Percentiles rank a stretch among this genome's conserved stretches.
These are phyloP conservation scores for Acanthosepion lycidas DNA, from an alignment of 2,888 invertebrate genomes.

Conservation along the genomic window DNA sequence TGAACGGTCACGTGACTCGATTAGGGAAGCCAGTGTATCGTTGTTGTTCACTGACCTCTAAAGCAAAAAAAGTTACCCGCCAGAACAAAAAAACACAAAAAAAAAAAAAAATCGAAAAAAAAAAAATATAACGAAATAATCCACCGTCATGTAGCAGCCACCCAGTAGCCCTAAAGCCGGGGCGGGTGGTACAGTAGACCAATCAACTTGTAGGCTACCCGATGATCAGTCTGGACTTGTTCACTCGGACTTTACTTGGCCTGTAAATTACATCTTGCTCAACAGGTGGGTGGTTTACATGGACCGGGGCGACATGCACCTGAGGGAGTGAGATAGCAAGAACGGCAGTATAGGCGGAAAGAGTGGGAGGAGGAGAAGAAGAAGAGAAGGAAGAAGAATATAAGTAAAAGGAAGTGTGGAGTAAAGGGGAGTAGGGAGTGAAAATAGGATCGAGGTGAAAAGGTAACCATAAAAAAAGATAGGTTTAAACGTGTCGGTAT, in stretches of 20 bases:
- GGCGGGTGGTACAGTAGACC: slow-evolving; percentile 1
- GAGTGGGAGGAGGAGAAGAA: too few relatives aligned
- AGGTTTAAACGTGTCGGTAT: too few relatives aligned
- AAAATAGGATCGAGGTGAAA: too few relatives aligned
- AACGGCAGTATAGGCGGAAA: too few relatives aligned
- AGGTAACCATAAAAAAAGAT: too few relatives aligned
- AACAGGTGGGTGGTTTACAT: slow-evolving; percentile 9
- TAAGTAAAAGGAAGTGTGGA: too few relatives aligned
- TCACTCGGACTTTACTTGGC: not conserved
- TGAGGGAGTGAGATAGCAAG: not conserved
- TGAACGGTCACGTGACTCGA: not conserved
- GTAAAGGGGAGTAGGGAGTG: too few relatives aligned
- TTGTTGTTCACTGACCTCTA: not conserved
- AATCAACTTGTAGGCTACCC: not conserved
- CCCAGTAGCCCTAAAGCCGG: not conserved
- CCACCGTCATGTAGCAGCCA: not conserved
- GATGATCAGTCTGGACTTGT: not conserved
- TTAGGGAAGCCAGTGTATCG: not conserved
- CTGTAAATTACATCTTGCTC: not conserved
- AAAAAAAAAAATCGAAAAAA: not conserved
- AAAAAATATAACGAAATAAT: not conserved
- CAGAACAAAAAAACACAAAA: not conserved
- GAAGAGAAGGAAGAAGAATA: too few relatives aligned
- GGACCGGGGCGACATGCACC: not conserved
- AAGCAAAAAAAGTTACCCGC: not conserved